Base-by-base conservation (phyloP, 2,113 vertebrate genomes). In the Aleadryas rufinucha region DNA sequence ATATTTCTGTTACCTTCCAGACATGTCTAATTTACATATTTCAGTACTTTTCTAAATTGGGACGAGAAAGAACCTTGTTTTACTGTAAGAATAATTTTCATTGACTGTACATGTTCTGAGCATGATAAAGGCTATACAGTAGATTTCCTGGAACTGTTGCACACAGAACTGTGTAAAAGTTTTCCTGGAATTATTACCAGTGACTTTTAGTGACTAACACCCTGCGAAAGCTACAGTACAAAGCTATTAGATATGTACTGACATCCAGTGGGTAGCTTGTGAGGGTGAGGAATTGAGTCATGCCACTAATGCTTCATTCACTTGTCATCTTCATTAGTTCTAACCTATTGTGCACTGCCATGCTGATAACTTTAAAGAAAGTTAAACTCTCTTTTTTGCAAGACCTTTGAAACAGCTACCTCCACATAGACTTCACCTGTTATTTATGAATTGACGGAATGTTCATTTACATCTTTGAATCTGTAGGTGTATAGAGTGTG, bases 121-220 rank as follows among this genome's bases (percentile, higher is more conserved):
- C 3, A 9, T 41, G 50, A 47, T 15, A 61, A 91, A 63, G 27
- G 26, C 56, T 82, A 61, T 26, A 30, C 10, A 30, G 16, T 27
- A 24, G 20, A 47, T 71, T 96, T 96, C 87, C 74, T 69, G 70
- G 94, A 95, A 95, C 41, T 69, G 22, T 10, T 79, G 65, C 77
- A 92, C 50, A 59, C 42, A n/a, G 26, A 66, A 78, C 30, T 44
- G 27, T 27, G 19, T 80, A 84, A 54, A 94, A 83, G n/a, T 54
- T 69, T 92, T 97, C 88, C 59, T 69, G 37, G 92, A 92, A 93
- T 66, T 69, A 61, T 61, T 92, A 45, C 16, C 9, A 4, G 27
- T 69, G 50, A 53, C 84, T 92, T 95, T 66, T 75, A 72, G 84
- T 71, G 72, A 81, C 75, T 92, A 82, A 50, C 45, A 74, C 35